Conservation (phyloP, 2,797 vertebrate species). For the Emydoidea blandingii region DNA sequence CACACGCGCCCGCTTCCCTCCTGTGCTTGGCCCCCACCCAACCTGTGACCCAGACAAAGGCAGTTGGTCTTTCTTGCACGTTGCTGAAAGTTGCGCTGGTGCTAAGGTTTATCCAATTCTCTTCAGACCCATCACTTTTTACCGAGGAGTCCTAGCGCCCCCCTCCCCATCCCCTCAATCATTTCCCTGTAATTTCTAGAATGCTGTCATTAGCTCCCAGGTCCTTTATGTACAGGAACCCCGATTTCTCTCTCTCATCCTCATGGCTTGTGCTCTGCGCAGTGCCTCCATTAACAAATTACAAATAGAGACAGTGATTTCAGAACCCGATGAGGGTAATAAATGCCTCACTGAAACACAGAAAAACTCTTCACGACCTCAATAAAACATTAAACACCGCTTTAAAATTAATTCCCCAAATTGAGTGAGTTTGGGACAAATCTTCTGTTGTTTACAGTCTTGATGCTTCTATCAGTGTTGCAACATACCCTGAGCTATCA, state of each 20-base stretch:
- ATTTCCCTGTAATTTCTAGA: background rate
- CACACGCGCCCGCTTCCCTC: background rate
- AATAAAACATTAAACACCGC: background rate
- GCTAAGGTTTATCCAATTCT: too few relatives aligned
- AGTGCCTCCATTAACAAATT: too few relatives aligned
- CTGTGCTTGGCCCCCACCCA: background rate
- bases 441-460: background rate
- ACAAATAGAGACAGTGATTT: background rate
- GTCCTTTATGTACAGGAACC: background rate
- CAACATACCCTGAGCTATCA: background rate
- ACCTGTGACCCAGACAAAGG: background rate
- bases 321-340: background rate
- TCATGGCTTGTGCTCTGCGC: background rate
- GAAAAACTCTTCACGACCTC: background rate
- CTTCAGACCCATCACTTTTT: too few relatives aligned
- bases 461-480: background rate
- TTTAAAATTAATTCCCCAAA: background rate
- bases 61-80: background rate
- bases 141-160: background rate
- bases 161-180: background rate
- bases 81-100: too few relatives aligned
- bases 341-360: background rate
- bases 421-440: background rate
- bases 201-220: too few relatives aligned
- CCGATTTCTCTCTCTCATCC: background rate